phyloP scores from a whole-genome alignment of 2,888 invertebrate genomes.

The Minunthozetes semirufus region DNA sequence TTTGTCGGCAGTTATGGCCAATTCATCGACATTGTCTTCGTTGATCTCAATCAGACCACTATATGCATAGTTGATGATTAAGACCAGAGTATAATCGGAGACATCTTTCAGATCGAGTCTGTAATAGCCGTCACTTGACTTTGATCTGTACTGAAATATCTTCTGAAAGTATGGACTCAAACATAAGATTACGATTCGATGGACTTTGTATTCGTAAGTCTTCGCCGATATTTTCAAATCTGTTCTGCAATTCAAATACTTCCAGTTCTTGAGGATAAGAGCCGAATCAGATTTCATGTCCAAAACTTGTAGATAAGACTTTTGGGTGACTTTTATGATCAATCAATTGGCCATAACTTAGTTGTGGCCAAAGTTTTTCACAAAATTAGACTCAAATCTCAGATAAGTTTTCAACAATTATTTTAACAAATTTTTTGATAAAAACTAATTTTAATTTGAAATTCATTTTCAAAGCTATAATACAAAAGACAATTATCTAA shows the following conservation, averaged over 20 bases:
- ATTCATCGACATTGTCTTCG: not conserved
- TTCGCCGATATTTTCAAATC: not conserved
- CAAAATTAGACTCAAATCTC: too few relatives aligned
- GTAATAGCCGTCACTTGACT: not conserved
- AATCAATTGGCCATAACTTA: too few relatives aligned
- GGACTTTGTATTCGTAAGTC: not conserved
- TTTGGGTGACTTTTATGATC: too few relatives aligned
- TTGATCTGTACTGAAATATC: not conserved
- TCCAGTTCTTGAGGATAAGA: not conserved
- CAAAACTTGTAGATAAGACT: too few relatives aligned
- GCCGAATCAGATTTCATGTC: not conserved
- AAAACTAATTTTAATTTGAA: too few relatives aligned
- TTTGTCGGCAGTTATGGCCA: not conserved
- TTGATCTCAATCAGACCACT: not conserved
- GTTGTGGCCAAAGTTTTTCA: too few relatives aligned
- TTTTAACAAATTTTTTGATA: too few relatives aligned
- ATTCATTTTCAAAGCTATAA: too few relatives aligned
- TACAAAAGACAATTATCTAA: too few relatives aligned
- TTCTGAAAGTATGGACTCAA: slow-evolving; percentile 17
- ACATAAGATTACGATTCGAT: not conserved
- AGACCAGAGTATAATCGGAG: not conserved
- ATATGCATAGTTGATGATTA: slow-evolving; percentile 14
- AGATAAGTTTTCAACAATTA: too few relatives aligned
- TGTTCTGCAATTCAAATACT: not conserved
- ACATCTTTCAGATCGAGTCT: slow-evolving; percentile 1